These are phyloP conservation scores for Nesidiocoris tenuis DNA, from an alignment of 2,888 invertebrate genomes.

Conservation along the genomic window DNA sequence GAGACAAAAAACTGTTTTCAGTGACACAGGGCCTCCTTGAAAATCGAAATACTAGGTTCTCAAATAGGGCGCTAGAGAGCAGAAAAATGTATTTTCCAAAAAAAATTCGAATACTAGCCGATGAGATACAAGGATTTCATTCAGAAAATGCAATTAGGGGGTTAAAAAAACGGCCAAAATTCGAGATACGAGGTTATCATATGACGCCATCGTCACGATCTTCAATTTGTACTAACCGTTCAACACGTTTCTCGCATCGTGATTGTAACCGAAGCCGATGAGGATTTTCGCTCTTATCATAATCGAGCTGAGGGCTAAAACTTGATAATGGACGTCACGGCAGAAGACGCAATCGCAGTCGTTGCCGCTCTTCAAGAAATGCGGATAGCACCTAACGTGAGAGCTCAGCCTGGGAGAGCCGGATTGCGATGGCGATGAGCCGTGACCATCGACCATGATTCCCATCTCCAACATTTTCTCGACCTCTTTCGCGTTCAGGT, in stretches of 20 bases:
- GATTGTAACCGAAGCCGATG: background rate
- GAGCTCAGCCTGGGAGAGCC: background rate
- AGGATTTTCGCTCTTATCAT: slow-evolving; percentile 3
- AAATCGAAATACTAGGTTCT: no score
- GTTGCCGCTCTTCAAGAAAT: background rate
- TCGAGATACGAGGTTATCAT: no score
- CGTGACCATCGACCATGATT: background rate
- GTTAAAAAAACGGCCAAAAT: no score
- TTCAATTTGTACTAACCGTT: no score
- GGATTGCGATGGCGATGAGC: background rate
- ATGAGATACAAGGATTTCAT: no score
- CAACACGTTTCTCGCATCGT: background rate
- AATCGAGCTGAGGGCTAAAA: slow-evolving; percentile 8
- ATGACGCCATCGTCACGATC: no score
- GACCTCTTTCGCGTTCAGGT: slow-evolving; percentile 20
- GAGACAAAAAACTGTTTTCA: no score
- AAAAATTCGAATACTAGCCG: no score
- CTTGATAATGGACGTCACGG: background rate
- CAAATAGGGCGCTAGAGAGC: no score
- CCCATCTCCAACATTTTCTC: slow-evolving; percentile 20
- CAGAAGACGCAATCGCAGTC: slow-evolving; percentile 17
- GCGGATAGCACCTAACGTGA: slow-evolving; percentile 6
- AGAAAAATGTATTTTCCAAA: no score
- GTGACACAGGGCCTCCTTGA: no score
- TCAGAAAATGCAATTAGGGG: no score